Evolutionary conservation across 1,140 invertebrate genomes (phyloP), one percentile per base, ranked within the genome.

Genomic region (Drosophila ficusphila): DNA sequence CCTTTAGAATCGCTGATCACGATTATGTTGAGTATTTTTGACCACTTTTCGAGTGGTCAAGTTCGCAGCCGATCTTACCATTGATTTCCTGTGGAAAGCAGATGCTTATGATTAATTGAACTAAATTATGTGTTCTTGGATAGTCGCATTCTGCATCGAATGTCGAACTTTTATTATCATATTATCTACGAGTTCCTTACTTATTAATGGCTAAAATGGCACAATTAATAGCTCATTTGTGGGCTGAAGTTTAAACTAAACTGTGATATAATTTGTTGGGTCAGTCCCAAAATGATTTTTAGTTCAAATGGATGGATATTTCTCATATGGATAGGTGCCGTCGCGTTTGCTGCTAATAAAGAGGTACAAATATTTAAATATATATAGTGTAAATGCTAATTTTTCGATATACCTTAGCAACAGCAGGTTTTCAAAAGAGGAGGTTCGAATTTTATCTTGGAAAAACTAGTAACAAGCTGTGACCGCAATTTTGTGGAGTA

Each of bases 21-120:
- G 46, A 82, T 12, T 42, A 18, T 38, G 70, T 83, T 6, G 52
- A 76, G 31, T 81, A 64, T 18, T 81, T 81, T n/a, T n/a, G n/a
- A n/a, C 18, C 29, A 39, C 57, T 3, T 79, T 79, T 6, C 46
- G 53, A 1, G 58, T 81, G n/a, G n/a, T 33, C 0, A 75, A 65
- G 7, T 7, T 12, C 11, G 51, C 46, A 0, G 0, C 49, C 0
- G 23, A 25, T 2, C 68, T 77, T 9, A 46, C 38, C 3, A 54
- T 78, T 1, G 44, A 57, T 8, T 61, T 78, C 14, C n/a, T n/a
- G n/a, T n/a, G n/a, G n/a, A n/a, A n/a, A n/a, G n/a, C n/a, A n/a
- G n/a, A n/a, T n/a, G n/a, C n/a, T n/a, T n/a, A n/a, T n/a, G n/a
- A n/a, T n/a, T n/a, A n/a, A n/a, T n/a, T n/a, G n/a, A n/a, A n/a